These are phyloP conservation scores for Diacarnus erythraeanus DNA, from an alignment of 37 sponge, comb jelly and placozoan species.

Conservation along the genomic window DNA sequence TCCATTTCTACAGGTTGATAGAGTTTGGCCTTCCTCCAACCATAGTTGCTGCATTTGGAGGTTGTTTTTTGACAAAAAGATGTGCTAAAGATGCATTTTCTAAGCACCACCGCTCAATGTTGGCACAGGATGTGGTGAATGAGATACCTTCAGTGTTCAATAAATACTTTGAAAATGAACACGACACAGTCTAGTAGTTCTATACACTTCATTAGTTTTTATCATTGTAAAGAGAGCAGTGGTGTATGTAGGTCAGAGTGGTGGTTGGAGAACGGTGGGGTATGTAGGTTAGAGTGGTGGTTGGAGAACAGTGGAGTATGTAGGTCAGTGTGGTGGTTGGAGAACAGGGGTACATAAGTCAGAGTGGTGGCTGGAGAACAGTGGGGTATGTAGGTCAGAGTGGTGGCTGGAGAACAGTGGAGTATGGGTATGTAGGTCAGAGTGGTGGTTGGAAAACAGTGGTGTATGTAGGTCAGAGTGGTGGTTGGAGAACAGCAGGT, in stretches of 20 bases:
- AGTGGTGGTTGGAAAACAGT: too few species aligned
- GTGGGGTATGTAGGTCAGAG: too few species aligned
- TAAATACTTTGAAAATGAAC: neutral
- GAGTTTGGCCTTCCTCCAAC: conserved; percentile 9
- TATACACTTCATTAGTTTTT: neutral
- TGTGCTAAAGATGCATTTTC: conserved; percentile 62
- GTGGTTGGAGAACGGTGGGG: too few species aligned
- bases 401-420: too few species aligned
- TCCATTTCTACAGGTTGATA: neutral
- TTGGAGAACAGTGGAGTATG: too few species aligned
- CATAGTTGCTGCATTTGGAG: conserved; percentile 71
- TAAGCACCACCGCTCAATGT: conserved; percentile 73
- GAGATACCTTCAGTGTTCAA: conserved; percentile 36
- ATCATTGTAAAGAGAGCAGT: neutral
- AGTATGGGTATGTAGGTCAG: too few species aligned
- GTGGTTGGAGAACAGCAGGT: too few species aligned
- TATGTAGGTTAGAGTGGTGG: too few species aligned
- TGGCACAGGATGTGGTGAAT: conserved; percentile 75
- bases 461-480: too few species aligned
- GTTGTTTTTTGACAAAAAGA: conserved; percentile 71
- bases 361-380: too few species aligned
- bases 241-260: too few species aligned
- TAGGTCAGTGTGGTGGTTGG: neutral
- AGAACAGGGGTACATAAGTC: too few species aligned
- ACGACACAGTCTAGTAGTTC: neutral